These are phyloP conservation scores for Theristicus caerulescens DNA, from an alignment of 2,113 vertebrate species.

Conservation along the genomic window DNA sequence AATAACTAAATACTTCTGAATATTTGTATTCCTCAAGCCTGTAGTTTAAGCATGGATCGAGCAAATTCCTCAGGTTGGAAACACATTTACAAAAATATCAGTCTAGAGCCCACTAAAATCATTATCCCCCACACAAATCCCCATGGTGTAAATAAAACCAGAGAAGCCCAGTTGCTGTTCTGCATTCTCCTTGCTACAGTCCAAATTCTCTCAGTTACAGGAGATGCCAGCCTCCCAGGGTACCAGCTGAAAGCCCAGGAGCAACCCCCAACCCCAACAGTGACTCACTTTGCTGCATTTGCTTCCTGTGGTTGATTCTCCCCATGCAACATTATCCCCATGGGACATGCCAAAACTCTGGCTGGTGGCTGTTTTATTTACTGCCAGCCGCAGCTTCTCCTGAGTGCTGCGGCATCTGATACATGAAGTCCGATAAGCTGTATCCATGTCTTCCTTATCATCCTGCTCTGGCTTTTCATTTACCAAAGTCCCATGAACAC, in stretches of 20 bases:
- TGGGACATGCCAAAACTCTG: fast-evolving
- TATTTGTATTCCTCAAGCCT: background rate
- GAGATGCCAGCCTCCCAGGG: background rate
- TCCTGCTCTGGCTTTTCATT: background rate
- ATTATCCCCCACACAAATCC: background rate
- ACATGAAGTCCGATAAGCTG: background rate
- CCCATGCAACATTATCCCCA: background rate
- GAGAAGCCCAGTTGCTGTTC: background rate
- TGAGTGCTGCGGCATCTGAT: background rate
- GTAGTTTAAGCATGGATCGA: background rate
- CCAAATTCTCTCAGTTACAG: background rate
- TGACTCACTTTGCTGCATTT: background rate
- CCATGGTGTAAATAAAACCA: background rate
- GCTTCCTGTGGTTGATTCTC: background rate
- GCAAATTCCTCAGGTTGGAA: slow-evolving; percentile 27
- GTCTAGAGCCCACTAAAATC: background rate
- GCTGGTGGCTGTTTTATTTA: background rate
- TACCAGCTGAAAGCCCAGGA: background rate
- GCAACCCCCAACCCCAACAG: background rate
- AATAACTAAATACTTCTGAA: background rate
- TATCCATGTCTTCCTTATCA: background rate
- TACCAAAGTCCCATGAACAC: background rate
- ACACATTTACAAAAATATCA: background rate
- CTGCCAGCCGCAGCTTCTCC: background rate
- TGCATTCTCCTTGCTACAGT: background rate